These are phyloP conservation scores for Eristalis intricaria DNA, from an alignment of 2,888 invertebrate genomes.

Conservation along the genomic window DNA sequence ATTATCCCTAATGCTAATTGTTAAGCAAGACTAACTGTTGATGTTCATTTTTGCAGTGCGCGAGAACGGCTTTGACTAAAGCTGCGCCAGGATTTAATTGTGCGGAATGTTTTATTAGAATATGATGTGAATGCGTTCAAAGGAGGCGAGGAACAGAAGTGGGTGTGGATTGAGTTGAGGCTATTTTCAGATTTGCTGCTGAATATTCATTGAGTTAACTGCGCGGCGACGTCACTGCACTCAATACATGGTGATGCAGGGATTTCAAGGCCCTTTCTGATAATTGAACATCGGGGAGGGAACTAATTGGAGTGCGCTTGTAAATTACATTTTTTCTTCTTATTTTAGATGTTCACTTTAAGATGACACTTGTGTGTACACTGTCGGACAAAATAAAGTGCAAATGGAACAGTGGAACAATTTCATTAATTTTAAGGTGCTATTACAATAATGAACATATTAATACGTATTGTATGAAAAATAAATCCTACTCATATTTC, in stretches of 20 bases:
- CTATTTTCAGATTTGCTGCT: background rate
- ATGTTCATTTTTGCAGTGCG: constrained; percentile 21
- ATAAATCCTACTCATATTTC: too few species aligned
- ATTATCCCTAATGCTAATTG: constrained; percentile 62
- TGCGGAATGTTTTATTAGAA: constrained; percentile 39
- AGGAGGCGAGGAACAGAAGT: background rate
- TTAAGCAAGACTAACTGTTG: constrained; percentile 39
- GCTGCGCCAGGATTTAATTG: constrained; percentile 43
- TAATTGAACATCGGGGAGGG: background rate
- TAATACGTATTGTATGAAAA: too few species aligned
- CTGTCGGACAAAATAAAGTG: too few species aligned
- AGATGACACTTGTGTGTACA: too few species aligned
- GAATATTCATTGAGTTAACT: background rate
- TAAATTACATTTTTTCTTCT: too few species aligned
- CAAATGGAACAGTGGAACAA: too few species aligned
- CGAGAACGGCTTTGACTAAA: background rate
- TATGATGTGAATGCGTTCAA: constrained; percentile 12
- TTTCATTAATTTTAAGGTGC: too few species aligned
- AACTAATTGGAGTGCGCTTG: background rate
- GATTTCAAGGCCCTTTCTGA: background rate
- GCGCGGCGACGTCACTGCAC: background rate
- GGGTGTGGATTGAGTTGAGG: background rate
- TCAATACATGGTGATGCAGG: background rate
- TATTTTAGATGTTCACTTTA: too few species aligned
- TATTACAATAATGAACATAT: too few species aligned